Base-by-base conservation (phyloP, 2,797 vertebrate genomes). In the Emys orbicularis region DNA sequence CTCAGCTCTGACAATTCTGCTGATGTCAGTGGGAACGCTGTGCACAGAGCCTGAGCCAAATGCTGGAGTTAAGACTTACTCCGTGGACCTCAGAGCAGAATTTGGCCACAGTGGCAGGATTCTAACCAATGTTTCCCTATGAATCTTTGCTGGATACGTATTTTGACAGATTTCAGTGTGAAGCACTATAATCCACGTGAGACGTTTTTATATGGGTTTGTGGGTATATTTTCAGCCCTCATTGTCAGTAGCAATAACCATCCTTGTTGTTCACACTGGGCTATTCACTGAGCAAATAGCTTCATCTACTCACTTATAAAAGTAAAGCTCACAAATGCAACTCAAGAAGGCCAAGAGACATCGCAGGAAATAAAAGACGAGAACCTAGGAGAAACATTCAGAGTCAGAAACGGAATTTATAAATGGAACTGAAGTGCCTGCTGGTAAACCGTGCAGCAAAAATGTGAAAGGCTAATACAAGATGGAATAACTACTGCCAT, bases 341-440 rank as follows among this genome's bases (percentile, higher is more conserved):
- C 99, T 99, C 97, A 98, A 98, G 98, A 99, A 99, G 16, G 99
- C 99, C 97, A 99, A 98, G 92, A 99, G 98, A 95, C 99, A 99
- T 95, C 99, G 99, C 81, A 99, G 98, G 98, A 99, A 99, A 98
- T 99, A 99, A 98, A 99, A 99, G 92, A 99, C 99, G 95, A 99
- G 99, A 96, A 99, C 99, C 99, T 99, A 98, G 95, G 97, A 97
- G 80, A 96, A 91, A 97, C 0, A 76, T 12, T 2, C 12, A 68
- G 54, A 72, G 79, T 65, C 29, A 59, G 31, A 91, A 72, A 61
- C 1, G 6, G 79, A 77, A 77, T 81, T 56, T 85, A 37, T n/a
- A 76, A 59, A 13, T 2, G 13, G 89, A 77, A n/a, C 10, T 81
- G 13, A 56, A 1, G 9, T 12, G 84, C n/a, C 47, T 49, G 8